phyloP scores from a whole-genome alignment of 2,113 vertebrate genomes.

The Micronycteris hirsuta region DNA sequence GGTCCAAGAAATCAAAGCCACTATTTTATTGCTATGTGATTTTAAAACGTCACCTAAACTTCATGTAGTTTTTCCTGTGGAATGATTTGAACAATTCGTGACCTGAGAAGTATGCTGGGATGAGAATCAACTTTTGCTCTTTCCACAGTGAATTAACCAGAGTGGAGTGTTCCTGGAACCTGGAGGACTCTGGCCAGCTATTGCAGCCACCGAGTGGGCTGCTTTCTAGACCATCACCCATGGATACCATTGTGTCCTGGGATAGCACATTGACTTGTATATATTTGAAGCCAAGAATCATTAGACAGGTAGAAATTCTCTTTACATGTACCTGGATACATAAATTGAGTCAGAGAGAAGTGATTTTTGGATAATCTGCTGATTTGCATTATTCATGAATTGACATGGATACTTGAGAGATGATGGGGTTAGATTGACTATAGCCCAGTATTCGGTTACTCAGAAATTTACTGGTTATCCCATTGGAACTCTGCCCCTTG shows the following conservation, averaged over 20 bases:
- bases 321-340: not conserved
- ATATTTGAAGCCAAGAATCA: not conserved
- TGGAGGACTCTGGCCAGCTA: not conserved
- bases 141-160: not conserved
- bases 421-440: not conserved
- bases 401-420: not conserved
- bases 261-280: not conserved
- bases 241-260: not conserved
- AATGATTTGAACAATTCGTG: not conserved
- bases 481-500: not conserved
- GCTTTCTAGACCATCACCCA: not conserved
- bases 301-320: not conserved
- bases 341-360: not conserved
- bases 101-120: not conserved
- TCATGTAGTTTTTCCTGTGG: not conserved
- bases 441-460: not conserved
- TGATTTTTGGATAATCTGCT: not conserved
- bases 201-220: too few species aligned
- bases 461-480: not conserved
- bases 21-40: not conserved
- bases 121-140: not conserved
- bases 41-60: not conserved
- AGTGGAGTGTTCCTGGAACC: not conserved
- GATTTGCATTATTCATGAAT: not conserved
- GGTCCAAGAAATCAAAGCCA: not conserved